Base-by-base conservation (phyloP, 2,888 invertebrate genomes). In the Tetragonisca angustula region DNA sequence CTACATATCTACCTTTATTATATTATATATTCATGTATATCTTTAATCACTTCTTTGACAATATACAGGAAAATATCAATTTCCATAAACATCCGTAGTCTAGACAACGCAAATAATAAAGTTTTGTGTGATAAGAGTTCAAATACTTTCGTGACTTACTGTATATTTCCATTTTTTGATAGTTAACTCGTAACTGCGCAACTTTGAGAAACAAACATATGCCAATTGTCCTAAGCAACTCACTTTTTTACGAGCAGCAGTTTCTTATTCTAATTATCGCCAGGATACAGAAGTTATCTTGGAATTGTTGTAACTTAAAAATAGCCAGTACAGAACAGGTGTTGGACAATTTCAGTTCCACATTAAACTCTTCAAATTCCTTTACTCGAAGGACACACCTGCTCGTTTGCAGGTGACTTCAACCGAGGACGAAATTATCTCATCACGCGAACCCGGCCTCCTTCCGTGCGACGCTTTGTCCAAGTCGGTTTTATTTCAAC, bases 381-480 rank as follows among this genome's bases (percentile, higher is more conserved):
- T 78, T 72, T 75, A 75, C 77, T 43, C 32, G 61, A 77, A 56
- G 49, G 32, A 62, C 71, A 65, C 86, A 86, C 83, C 86, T 85
- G 85, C 79, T 61, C 52, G 61, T 59, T 72, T 36, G 77, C 86
- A 85, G 79, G 77, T 85, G 86, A 77, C 13, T n/a, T 24, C 54
- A 19, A 43, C 4, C 24, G 24, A 62, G 36, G 65, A 75, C 68
- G 75, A 81, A 84, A 84, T 85, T 85, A 76, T 69, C 36, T 43
- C 59, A 52, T 36, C 54, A 67, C 36, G 59, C 50, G 72, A 76
- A 62, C 24, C 32, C 56, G 56, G 19, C 65, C 61, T 17, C 21
- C 32, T 59, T 56, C 27, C 21, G 43, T 21, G n/a, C 49, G 36
- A 62, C 24, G 17, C 21, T 65, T 36, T n/a, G 15, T 79, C 50